Evolutionary conservation across 2,113 vertebrate species (phyloP).

Genomic region (Camelus dromedarius): DNA sequence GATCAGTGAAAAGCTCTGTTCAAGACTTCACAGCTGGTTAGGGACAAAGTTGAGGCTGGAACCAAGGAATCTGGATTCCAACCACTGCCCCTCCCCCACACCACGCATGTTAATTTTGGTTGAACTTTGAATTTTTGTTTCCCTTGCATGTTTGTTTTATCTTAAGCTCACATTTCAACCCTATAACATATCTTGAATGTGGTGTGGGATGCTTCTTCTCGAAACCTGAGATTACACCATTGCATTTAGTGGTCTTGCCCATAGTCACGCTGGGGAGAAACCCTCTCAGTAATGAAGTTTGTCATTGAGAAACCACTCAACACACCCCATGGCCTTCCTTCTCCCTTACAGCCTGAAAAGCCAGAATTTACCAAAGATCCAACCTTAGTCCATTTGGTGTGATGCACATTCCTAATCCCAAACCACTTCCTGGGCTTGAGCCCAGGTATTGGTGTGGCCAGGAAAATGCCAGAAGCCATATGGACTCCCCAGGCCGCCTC

Average conservation of each 20-base stretch:
- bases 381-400: conserved; percentile 35
- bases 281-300: not conserved
- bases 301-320: not conserved
- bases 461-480: conserved; percentile 76
- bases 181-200: not conserved
- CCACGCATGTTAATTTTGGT: not conserved
- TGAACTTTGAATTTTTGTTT: conserved; percentile 5
- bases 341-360: conserved; percentile 36
- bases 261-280: not conserved
- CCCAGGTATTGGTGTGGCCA: conserved; percentile 51
- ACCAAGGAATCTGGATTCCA: not conserved
- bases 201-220: conserved; percentile 43
- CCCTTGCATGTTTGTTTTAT: not conserved
- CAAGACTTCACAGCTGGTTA: conserved; percentile 1
- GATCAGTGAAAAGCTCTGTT: not conserved
- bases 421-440: conserved; percentile 19
- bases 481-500: conserved; percentile 73
- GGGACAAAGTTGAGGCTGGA: not conserved
- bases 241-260: conserved; percentile 12
- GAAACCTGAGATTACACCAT: conserved; percentile 23
- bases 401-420: conserved; percentile 4
- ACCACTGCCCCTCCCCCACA: not conserved
- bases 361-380: not conserved
- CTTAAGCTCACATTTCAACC: conserved; percentile 42
- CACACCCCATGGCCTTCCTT: not conserved